Evolutionary conservation across 2,113 vertebrate genomes (phyloP).

Genomic region (Gambusia affinis): DNA sequence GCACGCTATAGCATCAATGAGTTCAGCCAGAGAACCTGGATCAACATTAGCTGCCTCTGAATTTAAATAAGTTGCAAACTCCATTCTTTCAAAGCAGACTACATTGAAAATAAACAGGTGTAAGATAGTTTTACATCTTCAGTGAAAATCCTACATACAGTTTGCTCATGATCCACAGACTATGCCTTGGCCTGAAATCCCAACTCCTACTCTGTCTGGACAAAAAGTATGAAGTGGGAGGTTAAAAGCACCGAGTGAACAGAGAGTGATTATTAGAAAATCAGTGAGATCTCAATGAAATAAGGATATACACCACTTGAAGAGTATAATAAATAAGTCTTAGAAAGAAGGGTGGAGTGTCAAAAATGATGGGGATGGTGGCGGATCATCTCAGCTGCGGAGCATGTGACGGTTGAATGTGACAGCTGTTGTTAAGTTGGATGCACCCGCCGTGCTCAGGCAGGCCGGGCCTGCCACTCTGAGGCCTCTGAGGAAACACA

Average conservation of each 20-base stretch:
- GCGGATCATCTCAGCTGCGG: conserved; percentile 61
- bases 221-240: conserved; percentile 39
- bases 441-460: conserved; percentile 52
- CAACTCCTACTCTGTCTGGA: conserved; percentile 55
- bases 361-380: conserved; percentile 15
- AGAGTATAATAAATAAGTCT: neutral
- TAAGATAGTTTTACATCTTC: neutral
- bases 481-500: conserved; percentile 73
- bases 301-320: conserved; percentile 2
- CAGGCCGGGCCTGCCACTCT: conserved; percentile 66
- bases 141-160: neutral
- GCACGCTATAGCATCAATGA: neutral
- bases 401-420: conserved; percentile 79
- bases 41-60: neutral
- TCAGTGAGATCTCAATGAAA: neutral
- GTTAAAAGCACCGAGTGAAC: conserved; percentile 16
- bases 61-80: neutral
- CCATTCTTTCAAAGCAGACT: neutral
- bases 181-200: conserved; percentile 10
- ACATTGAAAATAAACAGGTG: neutral
- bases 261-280: conserved; percentile 10
- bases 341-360: neutral
- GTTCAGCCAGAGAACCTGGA: neutral
- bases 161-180: neutral
- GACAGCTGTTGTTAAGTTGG: conserved; percentile 79